Conservation (phyloP, 1,140 invertebrate genomes). For the Diorhabda sublineata region DNA sequence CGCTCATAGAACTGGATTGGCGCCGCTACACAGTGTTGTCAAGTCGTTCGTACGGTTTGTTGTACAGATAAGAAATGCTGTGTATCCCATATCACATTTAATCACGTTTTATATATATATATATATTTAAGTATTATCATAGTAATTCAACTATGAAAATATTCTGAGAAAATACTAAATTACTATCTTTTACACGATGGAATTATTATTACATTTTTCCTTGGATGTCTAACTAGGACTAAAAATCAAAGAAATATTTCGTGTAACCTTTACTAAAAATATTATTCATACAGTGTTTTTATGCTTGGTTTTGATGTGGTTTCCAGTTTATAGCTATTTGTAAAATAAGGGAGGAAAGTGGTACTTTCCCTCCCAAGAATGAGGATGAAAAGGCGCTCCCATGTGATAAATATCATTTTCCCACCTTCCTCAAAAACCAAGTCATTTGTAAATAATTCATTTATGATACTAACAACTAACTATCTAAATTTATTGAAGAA, state of each 20-base stretch:
- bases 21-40: slow-evolving; percentile 29
- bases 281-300: background rate
- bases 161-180: no score
- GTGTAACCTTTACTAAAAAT: background rate
- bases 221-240: no score
- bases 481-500: background rate
- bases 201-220: background rate
- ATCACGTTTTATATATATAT: no score
- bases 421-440: no score
- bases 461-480: background rate
- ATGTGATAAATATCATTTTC: background rate
- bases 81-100: no score
- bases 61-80: no score
- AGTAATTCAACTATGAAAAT: no score
- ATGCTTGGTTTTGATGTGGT: background rate
- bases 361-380: background rate
- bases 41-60: slow-evolving; percentile 14
- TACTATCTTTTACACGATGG: background rate
- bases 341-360: background rate
- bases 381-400: background rate
- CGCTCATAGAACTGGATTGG: slow-evolving; percentile 35
- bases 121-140: no score
- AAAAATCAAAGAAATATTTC: background rate
- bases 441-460: no score
- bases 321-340: background rate